Conservation (phyloP, 2,888 invertebrate genomes). For the Mythimna lalbum region DNA sequence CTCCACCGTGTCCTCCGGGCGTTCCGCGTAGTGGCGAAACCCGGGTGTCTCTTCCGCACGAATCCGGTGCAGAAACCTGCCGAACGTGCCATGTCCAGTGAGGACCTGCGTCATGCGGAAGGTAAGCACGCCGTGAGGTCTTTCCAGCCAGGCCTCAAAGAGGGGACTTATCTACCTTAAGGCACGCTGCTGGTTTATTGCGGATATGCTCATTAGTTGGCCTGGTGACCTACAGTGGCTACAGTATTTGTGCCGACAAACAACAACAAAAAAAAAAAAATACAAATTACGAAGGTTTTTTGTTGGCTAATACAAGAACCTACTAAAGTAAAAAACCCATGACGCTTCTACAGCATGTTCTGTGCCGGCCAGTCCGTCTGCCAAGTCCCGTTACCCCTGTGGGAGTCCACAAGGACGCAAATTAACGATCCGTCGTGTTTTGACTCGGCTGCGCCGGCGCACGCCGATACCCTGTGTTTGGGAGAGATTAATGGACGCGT, state of each 20-base stretch:
- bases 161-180: too few relatives aligned
- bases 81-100: too few relatives aligned
- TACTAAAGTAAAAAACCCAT: background rate
- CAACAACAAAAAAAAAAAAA: background rate
- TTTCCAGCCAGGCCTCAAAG: too few relatives aligned
- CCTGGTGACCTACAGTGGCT: too few relatives aligned
- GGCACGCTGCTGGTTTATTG: too few relatives aligned
- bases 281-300: background rate
- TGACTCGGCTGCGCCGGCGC: constrained; percentile 47
- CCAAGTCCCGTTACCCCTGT: constrained; percentile 62
- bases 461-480: constrained; percentile 44
- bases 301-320: background rate
- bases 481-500: constrained; percentile 47
- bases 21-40: too few relatives aligned
- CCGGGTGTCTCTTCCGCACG: too few relatives aligned
- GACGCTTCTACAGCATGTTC: constrained; percentile 33
- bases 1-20: too few relatives aligned
- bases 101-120: too few relatives aligned
- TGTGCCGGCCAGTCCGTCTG: constrained; percentile 36
- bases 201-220: too few relatives aligned
- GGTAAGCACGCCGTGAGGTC: too few relatives aligned
- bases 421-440: constrained; percentile 61
- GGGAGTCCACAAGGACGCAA: constrained; percentile 64
- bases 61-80: too few relatives aligned
- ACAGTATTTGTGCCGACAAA: background rate